A percentile compares a stretch with the other conserved stretches of the same genome.
Evolutionary conservation across 2,888 invertebrate species (phyloP).

Genomic region (Limenitis camilla): DNA sequence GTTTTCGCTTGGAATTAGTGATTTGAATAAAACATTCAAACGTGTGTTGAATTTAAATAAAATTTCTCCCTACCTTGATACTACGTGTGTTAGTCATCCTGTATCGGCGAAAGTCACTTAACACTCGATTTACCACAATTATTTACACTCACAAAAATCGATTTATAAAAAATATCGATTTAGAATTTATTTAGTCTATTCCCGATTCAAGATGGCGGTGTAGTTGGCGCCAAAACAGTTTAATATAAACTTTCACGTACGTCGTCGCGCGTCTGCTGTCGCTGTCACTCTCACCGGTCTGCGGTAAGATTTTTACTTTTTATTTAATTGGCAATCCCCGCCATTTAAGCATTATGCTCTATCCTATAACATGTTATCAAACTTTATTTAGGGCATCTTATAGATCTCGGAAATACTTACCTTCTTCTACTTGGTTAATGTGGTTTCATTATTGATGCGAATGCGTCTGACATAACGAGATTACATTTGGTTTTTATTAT

Average conservation of each 20-base stretch:
- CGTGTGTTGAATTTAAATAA: not conserved
- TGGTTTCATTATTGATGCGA: too few species aligned
- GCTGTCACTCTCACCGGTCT: slow-evolving; percentile 64
- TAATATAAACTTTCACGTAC: slow-evolving; percentile 54
- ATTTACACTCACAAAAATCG: slow-evolving; percentile 32
- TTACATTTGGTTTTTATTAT: too few species aligned
- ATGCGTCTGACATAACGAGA: too few species aligned
- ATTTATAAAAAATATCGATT: slow-evolving; percentile 6
- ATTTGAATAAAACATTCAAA: not conserved
- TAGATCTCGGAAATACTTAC: too few species aligned
- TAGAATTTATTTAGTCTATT: slow-evolving; percentile 1
- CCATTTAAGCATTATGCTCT: slow-evolving; percentile 43
- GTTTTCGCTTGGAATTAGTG: not conserved
- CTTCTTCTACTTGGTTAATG: too few species aligned
- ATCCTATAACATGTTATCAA: slow-evolving; percentile 60
- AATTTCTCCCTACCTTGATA: slow-evolving; percentile 42
- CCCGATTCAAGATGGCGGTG: slow-evolving; percentile 13
- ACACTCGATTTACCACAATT: slow-evolving; percentile 39
- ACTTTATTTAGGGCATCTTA: slow-evolving; percentile 39
- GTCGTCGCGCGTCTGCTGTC: slow-evolving; percentile 41
- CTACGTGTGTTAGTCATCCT: slow-evolving; percentile 59
- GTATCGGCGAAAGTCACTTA: slow-evolving; percentile 53
- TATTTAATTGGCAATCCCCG: slow-evolving; percentile 62
- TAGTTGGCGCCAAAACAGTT: slow-evolving; percentile 46
- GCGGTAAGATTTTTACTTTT: slow-evolving; percentile 54